phyloP scores from a whole-genome alignment of 1,140 invertebrate species.

The Theocolax elegans region DNA sequence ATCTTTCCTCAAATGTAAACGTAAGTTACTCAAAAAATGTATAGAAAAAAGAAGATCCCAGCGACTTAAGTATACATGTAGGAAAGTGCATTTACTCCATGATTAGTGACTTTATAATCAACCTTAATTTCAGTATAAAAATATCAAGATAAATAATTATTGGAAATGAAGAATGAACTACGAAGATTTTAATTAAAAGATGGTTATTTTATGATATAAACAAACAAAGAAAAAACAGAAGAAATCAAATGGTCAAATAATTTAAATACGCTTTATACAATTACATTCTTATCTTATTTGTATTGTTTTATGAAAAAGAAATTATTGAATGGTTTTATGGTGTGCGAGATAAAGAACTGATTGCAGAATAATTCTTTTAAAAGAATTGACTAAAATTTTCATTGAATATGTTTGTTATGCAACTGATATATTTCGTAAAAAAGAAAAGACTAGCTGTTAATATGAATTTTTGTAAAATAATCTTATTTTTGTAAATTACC shows the following conservation, averaged over 20 bases:
- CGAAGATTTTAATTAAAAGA: slow-evolving; percentile 9
- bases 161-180: slow-evolving; percentile 6
- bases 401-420: slow-evolving; percentile 7
- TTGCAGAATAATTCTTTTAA: slow-evolving; percentile 5
- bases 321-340: neutral
- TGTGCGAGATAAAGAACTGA: neutral
- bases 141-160: neutral
- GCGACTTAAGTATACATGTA: neutral
- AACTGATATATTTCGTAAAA: slow-evolving; percentile 3
- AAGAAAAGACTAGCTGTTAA: neutral
- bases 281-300: slow-evolving; percentile 4
- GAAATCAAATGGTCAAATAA: neutral
- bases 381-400: neutral
- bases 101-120: neutral
- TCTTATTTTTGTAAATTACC: slow-evolving; percentile 22
- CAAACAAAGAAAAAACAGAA: too few species aligned
- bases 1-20: slow-evolving; percentile 1
- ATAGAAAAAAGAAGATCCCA: neutral
- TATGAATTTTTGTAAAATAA: slow-evolving; percentile 24
- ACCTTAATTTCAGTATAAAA: neutral
- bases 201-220: slow-evolving; percentile 20
- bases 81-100: slow-evolving; percentile 25
- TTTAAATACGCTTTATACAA: slow-evolving; percentile 5
- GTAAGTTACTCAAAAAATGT: slow-evolving; percentile 23
- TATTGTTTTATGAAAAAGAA: neutral